Base-by-base conservation (phyloP, 2,888 invertebrate species). In the Phyllotreta striolata region DNA sequence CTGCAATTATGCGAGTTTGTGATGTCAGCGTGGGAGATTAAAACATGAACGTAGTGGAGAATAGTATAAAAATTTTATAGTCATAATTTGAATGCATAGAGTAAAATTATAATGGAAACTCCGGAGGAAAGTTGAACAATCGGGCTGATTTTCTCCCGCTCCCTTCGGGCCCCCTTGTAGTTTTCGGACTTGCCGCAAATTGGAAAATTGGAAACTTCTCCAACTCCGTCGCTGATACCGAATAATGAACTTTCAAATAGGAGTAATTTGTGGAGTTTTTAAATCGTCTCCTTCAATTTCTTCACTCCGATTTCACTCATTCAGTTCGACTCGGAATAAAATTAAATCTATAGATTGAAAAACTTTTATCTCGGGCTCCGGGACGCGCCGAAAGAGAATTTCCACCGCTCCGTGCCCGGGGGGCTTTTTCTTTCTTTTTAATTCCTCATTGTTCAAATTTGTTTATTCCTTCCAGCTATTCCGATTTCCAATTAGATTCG, bases 301-400 rank as follows among this genome's bases (percentile, higher is more conserved):
- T 64, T 63, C 61, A 70, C 67, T 72, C 67, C 67, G 66, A 71
- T 71, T 70, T 73, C 72, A 70, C 71, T 71, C 71, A 71, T 69
- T 73, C 68, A 72, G 67, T 73, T 72, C 70, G 68, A 69, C 71
- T 73, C 74, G 74, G 73, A 75, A 76, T 71, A 72, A 73, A 77
- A 77, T 77, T 74, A 74, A 75, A 73, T 71, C 72, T 71, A 74
- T 74, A 72, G 75, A 76, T 76, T 74, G 73, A 69, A 76, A 76
- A 76, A 76, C 68, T 76, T 76, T 71, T 67, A 66, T 67, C 64
- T 49, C 67, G 49, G 24, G 41, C 56, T 9, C 39, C 24, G 35
- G 13, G 51, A 44, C 52, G 34, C 44, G 39, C 12, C n/a, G 41
- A 35, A 37, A 40, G 14, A 24, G 24, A 24, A 24, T 24, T 24